These are phyloP conservation scores for Hydrotaea diabolus DNA, from an alignment of 2,888 invertebrate species.

Conservation along the genomic window DNA sequence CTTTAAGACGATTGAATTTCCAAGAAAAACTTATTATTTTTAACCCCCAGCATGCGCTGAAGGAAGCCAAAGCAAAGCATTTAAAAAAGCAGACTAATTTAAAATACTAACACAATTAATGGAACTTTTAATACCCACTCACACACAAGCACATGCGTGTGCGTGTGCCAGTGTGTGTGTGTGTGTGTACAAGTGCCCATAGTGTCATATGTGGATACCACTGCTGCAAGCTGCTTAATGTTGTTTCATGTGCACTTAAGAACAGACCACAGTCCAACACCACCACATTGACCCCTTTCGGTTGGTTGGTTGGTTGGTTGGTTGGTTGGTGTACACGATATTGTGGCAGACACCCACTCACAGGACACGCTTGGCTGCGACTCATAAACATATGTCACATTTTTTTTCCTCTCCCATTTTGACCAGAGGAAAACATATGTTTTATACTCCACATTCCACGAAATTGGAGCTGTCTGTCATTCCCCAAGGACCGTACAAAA, in stretches of 20 bases:
- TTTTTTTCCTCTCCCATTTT: background rate
- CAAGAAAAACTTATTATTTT: constrained; percentile 13
- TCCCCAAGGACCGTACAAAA: constrained; percentile 45
- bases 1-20: constrained; percentile 18
- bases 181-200: background rate
- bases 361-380: background rate
- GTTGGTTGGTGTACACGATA: background rate
- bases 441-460: constrained; percentile 7
- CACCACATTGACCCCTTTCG: background rate
- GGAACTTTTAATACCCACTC: background rate
- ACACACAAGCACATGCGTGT: background rate
- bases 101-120: constrained; percentile 14
- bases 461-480: constrained; percentile 35
- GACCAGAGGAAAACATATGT: constrained; percentile 26
- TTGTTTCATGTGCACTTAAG: constrained; percentile 17
- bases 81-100: background rate
- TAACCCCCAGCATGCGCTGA: background rate
- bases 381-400: constrained; percentile 18
- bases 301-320: too few relatives aligned
- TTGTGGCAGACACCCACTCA: background rate
- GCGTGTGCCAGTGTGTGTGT: background rate
- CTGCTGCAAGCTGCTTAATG: background rate
- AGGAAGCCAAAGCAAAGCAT: background rate
- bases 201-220: background rate
- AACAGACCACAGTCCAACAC: background rate